A percentile compares a stretch with the other conserved stretches of the same genome.
phyloP scores from a whole-genome alignment of 2,888 invertebrate genomes.

The Artemia sp. region DNA sequence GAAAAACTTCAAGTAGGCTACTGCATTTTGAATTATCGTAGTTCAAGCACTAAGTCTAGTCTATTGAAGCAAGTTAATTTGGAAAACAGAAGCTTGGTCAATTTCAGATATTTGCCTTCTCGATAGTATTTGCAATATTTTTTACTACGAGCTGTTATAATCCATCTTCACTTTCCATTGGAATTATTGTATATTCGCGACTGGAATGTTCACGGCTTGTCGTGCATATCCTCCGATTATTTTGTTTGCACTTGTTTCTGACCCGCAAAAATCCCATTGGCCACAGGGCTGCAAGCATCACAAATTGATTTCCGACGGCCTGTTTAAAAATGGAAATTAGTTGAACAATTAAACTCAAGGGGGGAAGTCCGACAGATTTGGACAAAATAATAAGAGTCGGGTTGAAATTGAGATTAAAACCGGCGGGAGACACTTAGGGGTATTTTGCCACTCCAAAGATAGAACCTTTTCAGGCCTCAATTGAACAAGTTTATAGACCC shows the following conservation, averaged over 20 bases:
- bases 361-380: constrained; percentile 10
- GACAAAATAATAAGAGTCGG: constrained; percentile 14
- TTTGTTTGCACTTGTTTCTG: constrained; percentile 2
- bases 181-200: too few species aligned
- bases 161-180: too few species aligned
- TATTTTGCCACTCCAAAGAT: constrained; percentile 6
- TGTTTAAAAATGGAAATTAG: constrained; percentile 12
- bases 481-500: constrained; percentile 14
- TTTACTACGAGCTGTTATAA: too few species aligned
- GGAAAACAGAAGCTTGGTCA: too few species aligned
- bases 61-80: too few species aligned
- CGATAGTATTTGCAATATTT: too few species aligned
- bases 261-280: constrained; percentile 9
- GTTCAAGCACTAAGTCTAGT: too few species aligned
- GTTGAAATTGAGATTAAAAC: constrained; percentile 15
- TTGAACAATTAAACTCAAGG: constrained; percentile 1
- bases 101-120: too few species aligned
- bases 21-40: too few species aligned
- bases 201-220: too few species aligned
- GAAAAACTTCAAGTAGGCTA: too few species aligned
- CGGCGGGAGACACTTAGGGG: constrained; percentile 15
- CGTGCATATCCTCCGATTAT: neutral
- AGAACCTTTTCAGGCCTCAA: constrained; percentile 11
- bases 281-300: neutral
- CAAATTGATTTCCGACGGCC: constrained; percentile 14